These are phyloP conservation scores for Mongoloraphidia duomilia DNA, from an alignment of 2,888 invertebrate genomes.

Conservation along the genomic window DNA sequence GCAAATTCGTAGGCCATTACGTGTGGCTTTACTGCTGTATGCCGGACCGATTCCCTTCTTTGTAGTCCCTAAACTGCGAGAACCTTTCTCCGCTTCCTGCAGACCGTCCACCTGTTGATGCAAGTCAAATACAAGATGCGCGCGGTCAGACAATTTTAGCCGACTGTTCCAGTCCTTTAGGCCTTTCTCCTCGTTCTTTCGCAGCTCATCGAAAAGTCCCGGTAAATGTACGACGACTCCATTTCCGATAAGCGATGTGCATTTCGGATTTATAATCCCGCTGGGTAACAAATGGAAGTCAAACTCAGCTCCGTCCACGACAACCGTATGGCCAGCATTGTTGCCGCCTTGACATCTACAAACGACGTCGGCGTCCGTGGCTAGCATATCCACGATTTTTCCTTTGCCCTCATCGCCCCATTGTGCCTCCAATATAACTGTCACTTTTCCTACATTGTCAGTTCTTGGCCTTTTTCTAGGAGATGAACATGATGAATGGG, in stretches of 20 bases:
- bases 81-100: slow-evolving; percentile 67
- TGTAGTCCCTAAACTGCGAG: slow-evolving; percentile 89
- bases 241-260: slow-evolving; percentile 88
- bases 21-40: slow-evolving; percentile 86
- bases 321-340: slow-evolving; percentile 99
- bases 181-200: slow-evolving; percentile 83
- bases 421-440: slow-evolving; percentile 94
- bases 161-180: slow-evolving; percentile 67
- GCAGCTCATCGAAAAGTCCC: slow-evolving; percentile 86
- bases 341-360: slow-evolving; percentile 98
- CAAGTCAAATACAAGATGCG: slow-evolving; percentile 87
- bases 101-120: slow-evolving; percentile 88
- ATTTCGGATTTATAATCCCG: slow-evolving; percentile 85
- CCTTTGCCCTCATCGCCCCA: slow-evolving; percentile 99
- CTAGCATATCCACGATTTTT: slow-evolving; percentile 95
- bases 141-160: slow-evolving; percentile 87
- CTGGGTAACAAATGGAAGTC: slow-evolving; percentile 97
- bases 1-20: slow-evolving; percentile 88
- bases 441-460: slow-evolving; percentile 46
- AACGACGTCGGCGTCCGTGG: slow-evolving; percentile 77
- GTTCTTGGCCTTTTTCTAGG: slow-evolving; percentile 33
- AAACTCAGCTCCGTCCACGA: slow-evolving; percentile 84
- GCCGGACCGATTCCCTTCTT: slow-evolving; percentile 98
- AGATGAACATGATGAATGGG: slow-evolving; percentile 22
- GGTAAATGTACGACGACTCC: slow-evolving; percentile 97